phyloP scores from a whole-genome alignment of 2,888 invertebrate species.

The Notocelia uddmanniana region DNA sequence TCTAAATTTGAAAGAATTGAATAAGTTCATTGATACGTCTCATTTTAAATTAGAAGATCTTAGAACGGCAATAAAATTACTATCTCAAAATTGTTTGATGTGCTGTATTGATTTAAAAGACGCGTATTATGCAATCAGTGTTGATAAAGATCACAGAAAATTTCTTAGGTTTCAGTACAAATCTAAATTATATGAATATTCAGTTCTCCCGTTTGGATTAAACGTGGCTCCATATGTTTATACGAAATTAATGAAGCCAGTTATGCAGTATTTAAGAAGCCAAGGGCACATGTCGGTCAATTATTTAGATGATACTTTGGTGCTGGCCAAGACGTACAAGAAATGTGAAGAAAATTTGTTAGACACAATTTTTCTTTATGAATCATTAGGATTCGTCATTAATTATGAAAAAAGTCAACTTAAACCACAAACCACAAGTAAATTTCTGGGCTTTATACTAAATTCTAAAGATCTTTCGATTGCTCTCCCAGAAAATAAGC shows the following conservation, averaged over 20 bases:
- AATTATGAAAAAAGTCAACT: too few relatives aligned
- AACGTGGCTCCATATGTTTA: constrained; percentile 14
- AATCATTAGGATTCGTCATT: neutral
- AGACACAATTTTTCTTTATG: neutral
- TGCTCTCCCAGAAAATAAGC: constrained; percentile 9
- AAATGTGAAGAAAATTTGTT: constrained; percentile 11
- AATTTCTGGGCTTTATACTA: constrained; percentile 6
- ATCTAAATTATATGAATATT: constrained; percentile 15
- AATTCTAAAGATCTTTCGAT: constrained; percentile 19
- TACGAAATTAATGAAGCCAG: constrained; percentile 25
- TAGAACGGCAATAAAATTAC: constrained; percentile 6
- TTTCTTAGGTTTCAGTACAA: constrained; percentile 24
- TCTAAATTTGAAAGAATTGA: constrained; percentile 27
- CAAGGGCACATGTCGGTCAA: constrained; percentile 20
- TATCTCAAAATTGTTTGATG: constrained; percentile 26
- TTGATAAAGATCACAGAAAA: constrained; percentile 17
- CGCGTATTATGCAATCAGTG: constrained; percentile 13
- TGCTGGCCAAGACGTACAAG: neutral
- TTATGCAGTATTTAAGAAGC: constrained; percentile 1
- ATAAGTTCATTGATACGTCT: constrained; percentile 26
- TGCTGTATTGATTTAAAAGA: constrained; percentile 22
- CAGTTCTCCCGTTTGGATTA: constrained; percentile 13
- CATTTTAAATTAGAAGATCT: constrained; percentile 34
- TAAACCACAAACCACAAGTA: too few relatives aligned
- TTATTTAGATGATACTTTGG: constrained; percentile 23